Evolutionary conservation across 2,113 vertebrate species (phyloP).

Genomic region (Tragulus kanchil): DNA sequence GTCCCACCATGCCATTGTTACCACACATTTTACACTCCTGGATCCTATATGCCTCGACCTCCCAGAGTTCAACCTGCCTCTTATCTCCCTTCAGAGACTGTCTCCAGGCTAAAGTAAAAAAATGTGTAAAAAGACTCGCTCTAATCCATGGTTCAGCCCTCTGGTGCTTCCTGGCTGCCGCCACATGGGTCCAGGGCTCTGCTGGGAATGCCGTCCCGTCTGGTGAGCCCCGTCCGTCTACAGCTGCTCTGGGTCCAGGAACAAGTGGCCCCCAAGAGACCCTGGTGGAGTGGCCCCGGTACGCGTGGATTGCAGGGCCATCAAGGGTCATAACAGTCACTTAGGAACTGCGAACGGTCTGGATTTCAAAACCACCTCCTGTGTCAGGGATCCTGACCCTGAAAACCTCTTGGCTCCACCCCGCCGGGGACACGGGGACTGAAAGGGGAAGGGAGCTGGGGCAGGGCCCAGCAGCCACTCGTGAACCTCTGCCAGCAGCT

Average conservation of each 20-base stretch:
- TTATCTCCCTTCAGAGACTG: background rate
- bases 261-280: fast-evolving
- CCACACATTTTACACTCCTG: background rate
- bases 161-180: fast-evolving
- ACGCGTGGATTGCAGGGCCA: background rate
- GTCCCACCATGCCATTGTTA: background rate
- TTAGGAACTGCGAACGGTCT: background rate
- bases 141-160: too few relatives aligned
- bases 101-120: background rate
- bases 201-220: background rate
- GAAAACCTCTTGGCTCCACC: background rate
- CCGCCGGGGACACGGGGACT: fast-evolving
- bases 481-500: background rate
- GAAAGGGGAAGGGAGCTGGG: background rate
- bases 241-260: background rate
- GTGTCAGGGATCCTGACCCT: background rate
- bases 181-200: background rate
- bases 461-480: background rate
- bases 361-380: background rate
- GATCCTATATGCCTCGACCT: background rate
- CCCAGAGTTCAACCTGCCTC: background rate
- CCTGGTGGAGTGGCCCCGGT: background rate
- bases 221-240: background rate
- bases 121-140: background rate
- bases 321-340: fast-evolving